Evolutionary conservation across 2,797 vertebrate genomes (phyloP).

Genomic region (Enteromius afrohamiltoni): DNA sequence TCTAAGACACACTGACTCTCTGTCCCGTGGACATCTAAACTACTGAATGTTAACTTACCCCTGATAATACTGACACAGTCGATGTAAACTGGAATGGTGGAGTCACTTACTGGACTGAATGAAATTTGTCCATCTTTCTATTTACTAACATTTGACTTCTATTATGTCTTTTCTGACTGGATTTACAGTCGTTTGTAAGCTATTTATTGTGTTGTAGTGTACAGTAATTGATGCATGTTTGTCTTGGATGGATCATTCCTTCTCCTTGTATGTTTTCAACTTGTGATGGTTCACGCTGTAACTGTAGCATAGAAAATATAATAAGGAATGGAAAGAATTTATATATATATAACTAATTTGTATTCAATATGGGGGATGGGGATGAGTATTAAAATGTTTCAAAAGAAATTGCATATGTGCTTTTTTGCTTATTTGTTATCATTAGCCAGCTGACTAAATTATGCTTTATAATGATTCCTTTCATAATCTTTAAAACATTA

Average conservation of each 20-base stretch:
- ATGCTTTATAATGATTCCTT: not conserved
- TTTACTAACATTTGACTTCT: conserved; percentile 31
- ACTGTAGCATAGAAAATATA: conserved; percentile 68
- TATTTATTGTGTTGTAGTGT: conserved; percentile 65
- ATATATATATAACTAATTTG: conserved; percentile 73
- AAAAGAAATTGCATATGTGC: conserved; percentile 44
- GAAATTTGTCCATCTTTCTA: conserved; percentile 33
- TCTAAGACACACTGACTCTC: conserved; percentile 76
- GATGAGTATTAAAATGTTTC: conserved; percentile 71
- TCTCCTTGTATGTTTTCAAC: conserved; percentile 46
- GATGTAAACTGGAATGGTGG: conserved; percentile 19
- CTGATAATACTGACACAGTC: conserved; percentile 31
- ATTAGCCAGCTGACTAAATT: not conserved
- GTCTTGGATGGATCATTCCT: conserved; percentile 63
- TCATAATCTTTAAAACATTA: not conserved
- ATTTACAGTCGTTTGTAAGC: conserved; percentile 71
- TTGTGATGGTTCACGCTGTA: conserved; percentile 69
- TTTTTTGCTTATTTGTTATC: not conserved
- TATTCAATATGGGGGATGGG: conserved; percentile 71
- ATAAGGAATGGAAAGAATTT: conserved; percentile 72
- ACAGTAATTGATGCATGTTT: conserved; percentile 64
- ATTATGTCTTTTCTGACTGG: conserved; percentile 70
- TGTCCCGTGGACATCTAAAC: conserved; percentile 83
- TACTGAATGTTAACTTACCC: conserved; percentile 70
- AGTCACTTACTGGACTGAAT: conserved; percentile 35